Evolutionary conservation across 2,888 invertebrate species (phyloP).

Genomic region (Pharmacophagus antenor): DNA sequence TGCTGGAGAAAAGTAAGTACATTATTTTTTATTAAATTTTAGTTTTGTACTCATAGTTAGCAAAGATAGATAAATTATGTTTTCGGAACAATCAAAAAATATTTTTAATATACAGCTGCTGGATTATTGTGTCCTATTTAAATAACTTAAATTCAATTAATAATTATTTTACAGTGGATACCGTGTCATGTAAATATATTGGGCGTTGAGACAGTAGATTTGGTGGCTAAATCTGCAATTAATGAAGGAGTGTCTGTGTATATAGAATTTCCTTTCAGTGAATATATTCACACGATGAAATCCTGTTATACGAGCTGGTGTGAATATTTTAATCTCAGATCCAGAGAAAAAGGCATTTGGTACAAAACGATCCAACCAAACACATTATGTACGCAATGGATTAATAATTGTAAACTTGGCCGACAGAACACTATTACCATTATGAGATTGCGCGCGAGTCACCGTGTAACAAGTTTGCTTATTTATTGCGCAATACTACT

Average conservation of each 20-base stretch:
- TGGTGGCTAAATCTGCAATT: neutral
- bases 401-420: neutral
- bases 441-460: neutral
- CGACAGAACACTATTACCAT: neutral
- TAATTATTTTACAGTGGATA: neutral
- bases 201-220: neutral
- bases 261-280: neutral
- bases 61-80: too few species aligned
- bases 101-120: too few species aligned
- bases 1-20: too few species aligned
- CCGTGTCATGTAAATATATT: neutral
- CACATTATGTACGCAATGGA: neutral
- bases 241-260: neutral
- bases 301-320: neutral
- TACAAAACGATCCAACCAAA: neutral
- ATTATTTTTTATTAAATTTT: too few species aligned
- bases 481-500: too few species aligned
- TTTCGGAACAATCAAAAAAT: too few species aligned
- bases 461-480: neutral
- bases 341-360: neutral
- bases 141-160: too few species aligned
- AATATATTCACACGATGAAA: neutral
- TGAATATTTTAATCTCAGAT: neutral
- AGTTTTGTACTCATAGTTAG: too few species aligned
- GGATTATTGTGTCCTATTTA: too few species aligned